Conservation (phyloP, 2,888 invertebrate genomes). For the Oeneis ivallda region DNA sequence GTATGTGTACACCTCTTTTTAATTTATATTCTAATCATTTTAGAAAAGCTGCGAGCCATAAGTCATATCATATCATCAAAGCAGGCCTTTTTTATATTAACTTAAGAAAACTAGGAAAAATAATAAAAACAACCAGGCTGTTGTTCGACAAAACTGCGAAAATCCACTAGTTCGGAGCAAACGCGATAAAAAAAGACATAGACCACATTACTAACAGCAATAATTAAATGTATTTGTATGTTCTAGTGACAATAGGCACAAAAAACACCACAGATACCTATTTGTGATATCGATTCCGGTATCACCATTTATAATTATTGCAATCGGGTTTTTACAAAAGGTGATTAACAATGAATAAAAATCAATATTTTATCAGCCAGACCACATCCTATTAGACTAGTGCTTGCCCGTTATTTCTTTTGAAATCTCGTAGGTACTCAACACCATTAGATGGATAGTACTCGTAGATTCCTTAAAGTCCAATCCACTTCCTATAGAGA, state of each 20-base stretch:
- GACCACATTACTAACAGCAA: background rate
- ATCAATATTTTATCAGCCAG: background rate
- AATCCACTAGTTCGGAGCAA: background rate
- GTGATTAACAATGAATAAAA: conserved; percentile 10
- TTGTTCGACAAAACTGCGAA: background rate
- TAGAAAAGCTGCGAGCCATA: too few relatives aligned
- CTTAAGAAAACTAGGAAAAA: too few relatives aligned
- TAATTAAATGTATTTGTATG: background rate
- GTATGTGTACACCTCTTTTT: too few relatives aligned
- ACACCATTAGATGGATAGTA: too few relatives aligned
- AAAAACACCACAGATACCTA: conserved; percentile 1
- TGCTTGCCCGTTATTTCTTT: background rate
- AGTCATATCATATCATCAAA: too few relatives aligned
- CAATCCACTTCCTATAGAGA: too few relatives aligned
- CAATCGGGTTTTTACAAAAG: conserved; percentile 19
- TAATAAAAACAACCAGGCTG: too few relatives aligned
- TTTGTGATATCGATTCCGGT: conserved; percentile 14
- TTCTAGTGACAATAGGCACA: background rate
- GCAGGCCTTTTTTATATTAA: too few relatives aligned
- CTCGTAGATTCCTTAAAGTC: too few relatives aligned
- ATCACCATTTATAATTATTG: conserved; percentile 19
- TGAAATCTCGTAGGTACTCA: too few relatives aligned
- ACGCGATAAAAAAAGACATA: background rate
- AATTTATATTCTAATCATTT: too few relatives aligned
- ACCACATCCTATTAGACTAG: background rate